Evolutionary conservation across 2,797 vertebrate genomes (phyloP).

Genomic region (Moxostoma hubbsi): DNA sequence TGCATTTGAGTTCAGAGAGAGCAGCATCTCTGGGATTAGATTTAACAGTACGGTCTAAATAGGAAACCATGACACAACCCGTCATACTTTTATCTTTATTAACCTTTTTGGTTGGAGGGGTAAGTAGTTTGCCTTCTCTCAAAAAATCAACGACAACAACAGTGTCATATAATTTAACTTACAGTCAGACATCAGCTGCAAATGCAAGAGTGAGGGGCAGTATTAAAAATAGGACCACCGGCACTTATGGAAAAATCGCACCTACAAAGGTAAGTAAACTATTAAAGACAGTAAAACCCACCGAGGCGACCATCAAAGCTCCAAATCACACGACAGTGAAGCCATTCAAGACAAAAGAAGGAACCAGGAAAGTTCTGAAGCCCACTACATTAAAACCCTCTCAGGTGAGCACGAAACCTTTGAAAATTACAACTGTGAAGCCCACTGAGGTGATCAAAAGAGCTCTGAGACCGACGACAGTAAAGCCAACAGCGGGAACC

Average conservation of each 20-base stretch:
- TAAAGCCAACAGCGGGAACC: constrained; percentile 41
- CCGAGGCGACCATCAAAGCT: not conserved
- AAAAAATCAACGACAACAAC: not conserved
- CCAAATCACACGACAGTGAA: not conserved
- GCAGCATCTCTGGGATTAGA: not conserved
- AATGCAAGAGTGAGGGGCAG: not conserved
- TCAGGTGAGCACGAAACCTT: not conserved
- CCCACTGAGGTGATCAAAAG: not conserved
- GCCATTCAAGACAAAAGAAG: too few species aligned
- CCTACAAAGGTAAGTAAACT: constrained; percentile 15
- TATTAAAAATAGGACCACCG: not conserved
- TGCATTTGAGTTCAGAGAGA: not conserved
- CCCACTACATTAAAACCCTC: not conserved
- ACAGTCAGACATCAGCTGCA: constrained; percentile 4
- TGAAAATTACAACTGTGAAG: not conserved
- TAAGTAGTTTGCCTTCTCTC: not conserved
- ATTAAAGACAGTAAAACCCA: constrained; percentile 33
- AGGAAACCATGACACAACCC: constrained; percentile 38
- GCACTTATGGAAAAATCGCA: not conserved
- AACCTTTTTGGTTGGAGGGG: constrained; percentile 17
- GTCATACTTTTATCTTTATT: constrained; percentile 11
- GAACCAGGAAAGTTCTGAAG: not conserved
- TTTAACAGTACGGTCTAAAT: not conserved
- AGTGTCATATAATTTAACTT: not conserved
- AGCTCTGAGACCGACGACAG: constrained; percentile 13